phyloP scores from a whole-genome alignment of 2,113 vertebrate genomes.

The Pipa parva region DNA sequence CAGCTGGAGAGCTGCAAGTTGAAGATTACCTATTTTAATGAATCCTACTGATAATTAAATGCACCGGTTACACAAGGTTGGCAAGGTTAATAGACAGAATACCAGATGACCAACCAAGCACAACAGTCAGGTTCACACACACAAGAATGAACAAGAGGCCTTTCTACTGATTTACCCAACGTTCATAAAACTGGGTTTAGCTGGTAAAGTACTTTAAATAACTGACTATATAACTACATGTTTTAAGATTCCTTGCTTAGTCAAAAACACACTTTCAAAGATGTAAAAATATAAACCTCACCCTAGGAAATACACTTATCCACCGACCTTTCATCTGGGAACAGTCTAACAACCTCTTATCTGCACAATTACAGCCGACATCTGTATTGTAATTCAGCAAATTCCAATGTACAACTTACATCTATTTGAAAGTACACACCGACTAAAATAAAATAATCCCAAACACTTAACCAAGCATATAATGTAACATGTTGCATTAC shows the following conservation, averaged over 20 bases:
- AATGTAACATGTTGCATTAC: too few species aligned
- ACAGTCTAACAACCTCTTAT: neutral
- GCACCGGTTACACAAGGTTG: slow-evolving; percentile 89
- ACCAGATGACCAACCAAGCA: slow-evolving; percentile 85
- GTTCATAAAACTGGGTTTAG: slow-evolving; percentile 58
- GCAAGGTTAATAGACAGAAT: slow-evolving; percentile 95
- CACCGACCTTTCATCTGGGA: slow-evolving; percentile 1
- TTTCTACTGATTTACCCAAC: slow-evolving; percentile 75
- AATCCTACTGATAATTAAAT: slow-evolving; percentile 87
- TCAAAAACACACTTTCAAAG: neutral
- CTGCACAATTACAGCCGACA: neutral
- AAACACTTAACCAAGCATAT: too few species aligned
- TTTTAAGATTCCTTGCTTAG: slow-evolving; percentile 51
- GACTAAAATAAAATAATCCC: too few species aligned
- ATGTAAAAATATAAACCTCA: neutral
- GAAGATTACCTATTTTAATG: slow-evolving; percentile 73
- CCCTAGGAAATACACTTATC: neutral
- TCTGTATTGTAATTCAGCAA: neutral
- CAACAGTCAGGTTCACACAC: slow-evolving; percentile 82
- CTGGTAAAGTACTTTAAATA: slow-evolving; percentile 56
- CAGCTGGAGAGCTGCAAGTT: too few species aligned
- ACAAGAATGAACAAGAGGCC: slow-evolving; percentile 86
- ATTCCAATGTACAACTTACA: too few species aligned
- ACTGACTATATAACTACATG: slow-evolving; percentile 60
- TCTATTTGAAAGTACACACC: too few species aligned